phyloP scores from a whole-genome alignment of 2,888 invertebrate species.

The Hyles lineata region DNA sequence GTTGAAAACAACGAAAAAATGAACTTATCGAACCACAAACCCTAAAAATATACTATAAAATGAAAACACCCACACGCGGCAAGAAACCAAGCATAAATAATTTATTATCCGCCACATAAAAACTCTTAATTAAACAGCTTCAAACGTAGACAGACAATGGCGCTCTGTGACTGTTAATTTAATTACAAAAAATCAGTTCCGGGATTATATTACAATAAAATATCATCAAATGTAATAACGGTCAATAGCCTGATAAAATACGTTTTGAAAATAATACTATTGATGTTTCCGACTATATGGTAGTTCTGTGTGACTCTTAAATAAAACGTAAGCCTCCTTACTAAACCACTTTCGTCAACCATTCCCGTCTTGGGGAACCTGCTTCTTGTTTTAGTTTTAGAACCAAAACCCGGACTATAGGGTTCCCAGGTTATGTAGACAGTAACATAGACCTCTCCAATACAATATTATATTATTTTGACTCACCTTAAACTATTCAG shows the following conservation, averaged over 20 bases:
- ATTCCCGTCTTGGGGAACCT: no score
- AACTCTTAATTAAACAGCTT: constrained; percentile 12
- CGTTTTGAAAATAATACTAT: neutral
- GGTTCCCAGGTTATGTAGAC: no score
- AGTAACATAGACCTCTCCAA: neutral
- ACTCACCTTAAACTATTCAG: constrained; percentile 92
- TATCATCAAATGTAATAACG: neutral
- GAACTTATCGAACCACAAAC: neutral
- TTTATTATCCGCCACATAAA: neutral
- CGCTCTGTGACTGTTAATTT: constrained; percentile 4
- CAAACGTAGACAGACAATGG: neutral
- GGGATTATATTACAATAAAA: constrained; percentile 5
- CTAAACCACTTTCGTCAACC: no score
- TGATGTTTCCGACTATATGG: no score
- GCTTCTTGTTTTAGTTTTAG: no score
- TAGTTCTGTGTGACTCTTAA: no score
- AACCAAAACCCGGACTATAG: no score
- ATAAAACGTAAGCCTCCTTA: no score
- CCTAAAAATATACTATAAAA: neutral
- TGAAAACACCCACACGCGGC: neutral
- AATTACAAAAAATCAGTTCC: constrained; percentile 12
- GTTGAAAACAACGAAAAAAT: no score
- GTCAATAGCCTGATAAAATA: neutral
- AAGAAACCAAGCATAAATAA: neutral
- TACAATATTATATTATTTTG: neutral